These are phyloP conservation scores for Adelosebastes latens DNA, from an alignment of 2,797 vertebrate species.

Conservation along the genomic window DNA sequence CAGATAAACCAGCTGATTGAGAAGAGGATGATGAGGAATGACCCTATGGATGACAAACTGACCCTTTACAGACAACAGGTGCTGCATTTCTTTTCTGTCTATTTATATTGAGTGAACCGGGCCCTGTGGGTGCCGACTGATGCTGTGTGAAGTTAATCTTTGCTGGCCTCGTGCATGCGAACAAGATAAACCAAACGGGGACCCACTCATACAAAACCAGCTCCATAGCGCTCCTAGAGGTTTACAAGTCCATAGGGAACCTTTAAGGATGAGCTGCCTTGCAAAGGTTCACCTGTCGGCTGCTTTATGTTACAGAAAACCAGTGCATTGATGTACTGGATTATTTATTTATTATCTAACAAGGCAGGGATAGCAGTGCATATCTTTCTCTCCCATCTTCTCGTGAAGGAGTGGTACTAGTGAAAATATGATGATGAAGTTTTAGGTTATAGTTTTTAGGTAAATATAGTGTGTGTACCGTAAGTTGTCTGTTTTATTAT, in stretches of 20 bases:
- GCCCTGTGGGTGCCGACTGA: neutral
- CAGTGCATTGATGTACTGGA: neutral
- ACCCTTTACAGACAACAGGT: constrained; percentile 96
- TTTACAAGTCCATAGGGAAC: neutral
- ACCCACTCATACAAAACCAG: neutral
- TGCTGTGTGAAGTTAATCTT: constrained; percentile 9
- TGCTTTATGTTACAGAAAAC: neutral
- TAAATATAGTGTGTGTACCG: neutral
- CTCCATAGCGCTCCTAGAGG: neutral
- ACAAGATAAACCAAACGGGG: neutral
- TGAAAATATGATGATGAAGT: too few species aligned
- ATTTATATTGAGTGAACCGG: neutral
- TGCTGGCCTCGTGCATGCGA: neutral
- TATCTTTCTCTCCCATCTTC: neutral
- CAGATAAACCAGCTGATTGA: constrained; percentile 93
- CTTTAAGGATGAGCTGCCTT: neutral
- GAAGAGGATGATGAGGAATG: constrained; percentile 93
- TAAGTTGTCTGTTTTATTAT: neutral
- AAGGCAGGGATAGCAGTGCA: neutral
- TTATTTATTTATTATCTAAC: neutral
- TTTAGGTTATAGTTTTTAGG: too few species aligned
- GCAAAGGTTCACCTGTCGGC: neutral
- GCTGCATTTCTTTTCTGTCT: constrained; percentile 19
- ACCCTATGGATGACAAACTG: constrained; percentile 92
- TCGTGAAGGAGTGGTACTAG: neutral